Evolutionary conservation across 2,797 vertebrate species (phyloP), one percentile per base, ranked within the genome.

Genomic region (Periophthalmus magnuspinnatus): DNA sequence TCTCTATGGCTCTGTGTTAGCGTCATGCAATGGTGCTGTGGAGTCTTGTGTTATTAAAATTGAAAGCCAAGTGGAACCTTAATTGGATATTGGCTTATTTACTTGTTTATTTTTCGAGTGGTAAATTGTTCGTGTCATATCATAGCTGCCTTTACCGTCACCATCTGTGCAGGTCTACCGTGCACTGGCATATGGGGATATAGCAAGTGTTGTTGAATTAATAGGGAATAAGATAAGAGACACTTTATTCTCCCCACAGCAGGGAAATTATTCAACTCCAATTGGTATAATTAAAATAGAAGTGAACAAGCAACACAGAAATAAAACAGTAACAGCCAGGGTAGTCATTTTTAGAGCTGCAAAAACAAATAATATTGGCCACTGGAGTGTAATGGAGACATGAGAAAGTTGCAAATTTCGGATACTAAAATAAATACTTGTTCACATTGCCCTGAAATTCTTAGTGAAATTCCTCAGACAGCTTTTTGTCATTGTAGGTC

Each of bases 11-110:
- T 6, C 33, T 55, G 19, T 22, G 13, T 66, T 66, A 33, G 48
- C 48, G 21, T 47, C 41, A 10, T 8, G 38, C 38, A 47, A 10
- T 28, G 21, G 6, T 28, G 16, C 62, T 24, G 14, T 19, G 1
- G 22, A 64, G 62, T 64, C 62, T 28, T 14, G 21, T 24, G 38
- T 47, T 64, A 64, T 48, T 48, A 48, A 47, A 64, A 28, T 45
- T 22, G 41, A 64, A 64, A 64, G 38, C 36, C 62, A 48, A 64
- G 62, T 64, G 62, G 62, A 47, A 17, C 62, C 62, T 24, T 64
- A 64, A 64, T 64, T 47, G 41, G 41, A 24, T 48, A 6, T 32
- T 9, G 63, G 63, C 63, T 33, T 52, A 65, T 65, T 65, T 52
- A 34, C 47, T 6, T 64, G 61, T 64, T 64, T 64, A 28, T 64